Conservation (phyloP, 2,888 invertebrate genomes). For the Lasius platythorax region DNA sequence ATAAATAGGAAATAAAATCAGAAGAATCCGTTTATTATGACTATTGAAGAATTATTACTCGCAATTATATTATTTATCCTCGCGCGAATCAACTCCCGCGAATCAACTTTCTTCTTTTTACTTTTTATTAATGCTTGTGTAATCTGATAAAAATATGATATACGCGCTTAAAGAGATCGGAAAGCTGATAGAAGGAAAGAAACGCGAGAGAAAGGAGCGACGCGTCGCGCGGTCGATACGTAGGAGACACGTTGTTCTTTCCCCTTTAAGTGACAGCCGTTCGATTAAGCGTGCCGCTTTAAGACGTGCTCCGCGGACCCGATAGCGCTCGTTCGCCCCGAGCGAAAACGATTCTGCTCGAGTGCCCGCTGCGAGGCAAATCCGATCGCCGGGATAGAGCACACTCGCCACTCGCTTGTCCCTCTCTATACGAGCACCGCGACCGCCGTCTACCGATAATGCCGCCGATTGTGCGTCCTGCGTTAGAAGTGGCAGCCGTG, state of each 20-base stretch:
- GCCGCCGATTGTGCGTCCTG: conserved; percentile 46
- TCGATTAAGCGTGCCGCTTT: conserved; percentile 55
- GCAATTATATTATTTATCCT: neutral
- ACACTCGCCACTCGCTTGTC: conserved; percentile 20
- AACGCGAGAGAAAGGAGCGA: neutral
- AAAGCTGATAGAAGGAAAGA: neutral
- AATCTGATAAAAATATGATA: neutral
- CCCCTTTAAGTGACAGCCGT: conserved; percentile 59
- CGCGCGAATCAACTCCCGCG: too few species aligned
- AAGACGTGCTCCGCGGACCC: conserved; percentile 36
- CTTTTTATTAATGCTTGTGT: neutral
- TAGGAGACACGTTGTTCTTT: conserved; percentile 38
- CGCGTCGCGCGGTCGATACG: neutral
- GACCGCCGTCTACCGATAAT: conserved; percentile 42
- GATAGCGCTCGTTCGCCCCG: conserved; percentile 34
- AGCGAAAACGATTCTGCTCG: conserved; percentile 22
- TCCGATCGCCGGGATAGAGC: conserved; percentile 48
- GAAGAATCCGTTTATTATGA: neutral
- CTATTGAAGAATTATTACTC: conserved; percentile 4
- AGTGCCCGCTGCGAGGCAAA: conserved; percentile 53
- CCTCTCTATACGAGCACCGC: conserved; percentile 4
- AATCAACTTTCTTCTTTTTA: neutral
- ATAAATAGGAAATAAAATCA: neutral
- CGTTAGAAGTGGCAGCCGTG: conserved; percentile 22
- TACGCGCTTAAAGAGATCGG: neutral